Percentiles rank a stretch among this genome's conserved stretches.
Evolutionary conservation across 2,797 vertebrate genomes (phyloP).

Genomic region (Ptychobarbus kaznakovi): DNA sequence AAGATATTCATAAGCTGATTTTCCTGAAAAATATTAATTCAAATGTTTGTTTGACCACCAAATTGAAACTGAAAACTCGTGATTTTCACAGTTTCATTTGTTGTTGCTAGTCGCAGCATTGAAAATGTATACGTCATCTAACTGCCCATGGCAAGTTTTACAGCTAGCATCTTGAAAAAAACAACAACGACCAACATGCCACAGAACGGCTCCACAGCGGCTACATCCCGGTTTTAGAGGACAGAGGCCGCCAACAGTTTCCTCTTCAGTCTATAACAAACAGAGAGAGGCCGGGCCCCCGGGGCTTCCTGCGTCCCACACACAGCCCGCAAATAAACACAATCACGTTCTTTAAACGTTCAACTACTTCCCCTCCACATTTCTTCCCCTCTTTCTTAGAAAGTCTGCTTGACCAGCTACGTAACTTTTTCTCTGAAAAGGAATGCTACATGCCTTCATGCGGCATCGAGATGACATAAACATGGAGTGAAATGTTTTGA

Average conservation of each 20-base stretch:
- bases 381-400: conserved; percentile 55
- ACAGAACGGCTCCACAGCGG: conserved; percentile 77
- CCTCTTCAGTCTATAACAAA: conserved; percentile 83
- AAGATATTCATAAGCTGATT: not conserved
- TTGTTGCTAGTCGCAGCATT: not conserved
- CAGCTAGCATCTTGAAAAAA: conserved; percentile 34
- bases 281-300: conserved; percentile 74
- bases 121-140: not conserved
- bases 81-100: not conserved
- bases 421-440: conserved; percentile 37
- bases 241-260: conserved; percentile 80
- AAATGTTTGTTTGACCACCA: not conserved
- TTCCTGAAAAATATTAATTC: not conserved
- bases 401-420: conserved; percentile 30
- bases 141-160: not conserved
- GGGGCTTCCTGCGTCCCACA: conserved; percentile 82
- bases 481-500: conserved; percentile 28
- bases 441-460: conserved; percentile 30
- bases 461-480: conserved; percentile 43
- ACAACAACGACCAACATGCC: conserved; percentile 60
- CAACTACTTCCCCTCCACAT: conserved; percentile 70
- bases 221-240: conserved; percentile 84
- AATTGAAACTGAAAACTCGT: not conserved
- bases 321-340: conserved; percentile 81
- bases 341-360: conserved; percentile 73